Percentiles rank a stretch among this genome's conserved stretches.
phyloP scores from a whole-genome alignment of 2,797 vertebrate species.

The Crocidura indochinensis region DNA sequence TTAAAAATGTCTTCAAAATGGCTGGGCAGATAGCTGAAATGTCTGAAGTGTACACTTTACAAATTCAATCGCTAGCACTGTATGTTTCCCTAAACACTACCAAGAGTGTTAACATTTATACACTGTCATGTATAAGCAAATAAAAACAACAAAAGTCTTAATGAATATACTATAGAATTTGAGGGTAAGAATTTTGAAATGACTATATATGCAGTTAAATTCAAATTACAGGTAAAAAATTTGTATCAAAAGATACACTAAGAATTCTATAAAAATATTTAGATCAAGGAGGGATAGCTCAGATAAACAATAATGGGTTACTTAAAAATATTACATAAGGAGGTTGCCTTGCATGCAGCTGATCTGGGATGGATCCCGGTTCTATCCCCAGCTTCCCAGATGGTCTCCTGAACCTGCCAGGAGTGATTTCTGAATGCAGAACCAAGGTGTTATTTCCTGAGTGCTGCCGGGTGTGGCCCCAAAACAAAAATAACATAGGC shows the following conservation, averaged over 20 bases:
- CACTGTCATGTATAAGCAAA: neutral
- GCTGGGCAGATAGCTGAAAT: neutral
- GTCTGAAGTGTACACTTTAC: no score
- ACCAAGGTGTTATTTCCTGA: no score
- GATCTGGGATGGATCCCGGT: no score
- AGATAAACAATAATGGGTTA: slow-evolving; percentile 26
- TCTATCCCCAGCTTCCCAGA: no score
- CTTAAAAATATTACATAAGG: slow-evolving; percentile 17
- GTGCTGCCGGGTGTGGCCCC: no score
- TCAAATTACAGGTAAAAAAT: slow-evolving; percentile 13
- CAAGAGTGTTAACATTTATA: neutral
- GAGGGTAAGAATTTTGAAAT: neutral
- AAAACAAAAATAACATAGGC: no score
- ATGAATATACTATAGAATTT: slow-evolving; percentile 24
- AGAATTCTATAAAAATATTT: slow-evolving; percentile 66
- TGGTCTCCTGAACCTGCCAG: no score
- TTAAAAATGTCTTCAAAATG: neutral
- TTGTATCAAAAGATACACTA: slow-evolving; percentile 33
- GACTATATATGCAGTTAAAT: slow-evolving; percentile 38
- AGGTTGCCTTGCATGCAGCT: no score
- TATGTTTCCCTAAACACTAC: neutral
- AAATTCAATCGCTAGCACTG: neutral
- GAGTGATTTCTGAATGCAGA: no score
- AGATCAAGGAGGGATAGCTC: neutral
- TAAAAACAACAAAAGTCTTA: neutral